Conservation (phyloP, 2,113 vertebrate species). For the Peromyscus maniculatus region DNA sequence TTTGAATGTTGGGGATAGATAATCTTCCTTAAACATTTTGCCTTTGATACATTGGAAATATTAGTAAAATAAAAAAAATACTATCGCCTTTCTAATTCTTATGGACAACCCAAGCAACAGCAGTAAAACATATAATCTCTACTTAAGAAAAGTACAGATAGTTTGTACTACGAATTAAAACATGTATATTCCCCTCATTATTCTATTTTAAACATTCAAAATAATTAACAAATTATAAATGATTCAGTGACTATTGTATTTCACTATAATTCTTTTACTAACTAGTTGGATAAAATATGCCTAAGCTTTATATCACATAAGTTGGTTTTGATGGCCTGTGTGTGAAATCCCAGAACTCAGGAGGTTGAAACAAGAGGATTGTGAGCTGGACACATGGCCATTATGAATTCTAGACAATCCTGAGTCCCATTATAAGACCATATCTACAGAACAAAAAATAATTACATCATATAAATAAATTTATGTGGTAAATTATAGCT, state of each 20-base stretch:
- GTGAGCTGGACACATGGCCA: neutral
- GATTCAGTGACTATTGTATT: neutral
- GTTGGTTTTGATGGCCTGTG: neutral
- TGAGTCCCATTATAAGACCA: neutral
- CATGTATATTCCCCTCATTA: neutral
- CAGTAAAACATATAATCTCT: slow-evolving; percentile 30
- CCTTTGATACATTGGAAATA: neutral
- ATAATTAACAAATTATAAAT: neutral
- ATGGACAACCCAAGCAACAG: neutral
- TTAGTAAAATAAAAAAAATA: slow-evolving; percentile 19
- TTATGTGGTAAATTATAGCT: neutral
- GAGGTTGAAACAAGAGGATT: neutral
- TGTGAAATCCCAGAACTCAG: neutral
- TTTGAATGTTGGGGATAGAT: neutral
- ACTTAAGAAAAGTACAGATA: neutral
- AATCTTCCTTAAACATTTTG: neutral
- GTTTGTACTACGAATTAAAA: neutral
- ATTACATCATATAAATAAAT: slow-evolving; percentile 11
- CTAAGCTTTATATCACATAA: neutral
- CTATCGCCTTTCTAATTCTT: neutral
- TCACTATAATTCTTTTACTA: neutral
- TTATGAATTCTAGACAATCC: neutral
- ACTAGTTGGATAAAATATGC: neutral
- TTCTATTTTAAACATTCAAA: neutral
- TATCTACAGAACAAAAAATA: neutral